A percentile compares a stretch with the other conserved stretches of the same genome.
Conservation (phyloP, 30 jellyfish, hydroid and myxozoan genomes). For the Pelagia noctiluca region DNA sequence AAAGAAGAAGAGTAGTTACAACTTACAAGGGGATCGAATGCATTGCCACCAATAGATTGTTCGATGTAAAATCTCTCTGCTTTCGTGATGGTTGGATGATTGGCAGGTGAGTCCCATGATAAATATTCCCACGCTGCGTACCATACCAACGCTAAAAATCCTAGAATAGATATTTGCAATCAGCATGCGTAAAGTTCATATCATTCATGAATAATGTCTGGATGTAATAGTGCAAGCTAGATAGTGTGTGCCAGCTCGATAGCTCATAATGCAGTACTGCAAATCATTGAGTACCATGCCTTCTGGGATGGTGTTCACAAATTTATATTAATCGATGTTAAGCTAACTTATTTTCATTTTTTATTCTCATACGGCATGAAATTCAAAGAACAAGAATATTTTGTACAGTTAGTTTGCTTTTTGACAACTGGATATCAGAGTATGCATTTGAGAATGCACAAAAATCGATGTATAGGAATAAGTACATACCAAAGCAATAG, state of each 20-base stretch:
- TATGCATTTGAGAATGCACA: not conserved
- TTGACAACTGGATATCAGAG: not conserved
- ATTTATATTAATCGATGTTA: too few relatives aligned
- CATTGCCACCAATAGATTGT: slow-evolving; percentile 81
- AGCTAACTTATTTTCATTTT: too few relatives aligned
- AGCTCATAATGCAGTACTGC: too few relatives aligned
- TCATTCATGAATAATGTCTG: too few relatives aligned
- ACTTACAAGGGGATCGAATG: slow-evolving; percentile 89
- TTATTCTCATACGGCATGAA: too few relatives aligned
- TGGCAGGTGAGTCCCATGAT: slow-evolving; percentile 83
- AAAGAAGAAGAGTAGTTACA: not conserved
- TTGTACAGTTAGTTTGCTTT: not conserved
- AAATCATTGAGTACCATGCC: too few relatives aligned
- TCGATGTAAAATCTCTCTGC: slow-evolving; percentile 63
- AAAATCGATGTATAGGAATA: too few relatives aligned
- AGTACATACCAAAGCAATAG: slow-evolving; percentile 87
- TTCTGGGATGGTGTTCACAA: too few relatives aligned
- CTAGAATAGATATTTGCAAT: slow-evolving; percentile 78
- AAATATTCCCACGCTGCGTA: slow-evolving; percentile 84
- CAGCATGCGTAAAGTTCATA: too few relatives aligned
- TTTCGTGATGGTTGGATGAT: slow-evolving; percentile 82
- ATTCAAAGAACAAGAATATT: too few relatives aligned
- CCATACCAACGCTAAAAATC: slow-evolving; percentile 84
- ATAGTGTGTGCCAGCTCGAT: too few relatives aligned
- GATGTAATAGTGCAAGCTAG: too few relatives aligned